Evolutionary conservation across 2,113 vertebrate genomes (phyloP).

Genomic region (Paramormyrops kingsleyae): DNA sequence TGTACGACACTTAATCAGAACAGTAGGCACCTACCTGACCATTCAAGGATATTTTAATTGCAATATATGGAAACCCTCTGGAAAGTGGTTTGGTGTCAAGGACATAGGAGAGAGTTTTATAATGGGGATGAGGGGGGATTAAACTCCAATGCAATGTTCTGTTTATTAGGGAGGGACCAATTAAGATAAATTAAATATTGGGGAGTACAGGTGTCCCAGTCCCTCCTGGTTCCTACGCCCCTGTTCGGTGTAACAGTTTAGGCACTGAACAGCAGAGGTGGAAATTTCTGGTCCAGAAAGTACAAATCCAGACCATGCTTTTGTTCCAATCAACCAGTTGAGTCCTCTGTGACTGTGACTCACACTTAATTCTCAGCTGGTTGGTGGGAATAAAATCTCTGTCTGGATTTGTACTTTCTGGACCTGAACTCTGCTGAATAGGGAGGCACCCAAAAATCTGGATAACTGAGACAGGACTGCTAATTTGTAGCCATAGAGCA

Average conservation of each 20-base stretch:
- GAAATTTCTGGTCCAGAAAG: not conserved
- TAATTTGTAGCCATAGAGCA: not conserved
- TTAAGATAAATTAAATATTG: not conserved
- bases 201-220: not conserved
- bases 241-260: not conserved
- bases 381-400: too few species aligned
- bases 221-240: not conserved
- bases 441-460: not conserved
- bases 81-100: not conserved
- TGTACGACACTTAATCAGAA: slow-evolving; percentile 24
- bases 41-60: not conserved
- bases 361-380: too few species aligned
- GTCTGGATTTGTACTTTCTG: too few species aligned
- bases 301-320: not conserved
- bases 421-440: not conserved
- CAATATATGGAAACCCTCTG: slow-evolving; percentile 28
- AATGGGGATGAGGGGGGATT: not conserved
- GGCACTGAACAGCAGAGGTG: not conserved
- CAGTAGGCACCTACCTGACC: not conserved
- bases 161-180: not conserved
- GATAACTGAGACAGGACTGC: not conserved
- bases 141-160: not conserved
- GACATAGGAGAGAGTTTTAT: not conserved
- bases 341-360: not conserved
- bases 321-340: not conserved